Conservation (phyloP, 2,888 invertebrate species). For the Rotaria socialis region DNA sequence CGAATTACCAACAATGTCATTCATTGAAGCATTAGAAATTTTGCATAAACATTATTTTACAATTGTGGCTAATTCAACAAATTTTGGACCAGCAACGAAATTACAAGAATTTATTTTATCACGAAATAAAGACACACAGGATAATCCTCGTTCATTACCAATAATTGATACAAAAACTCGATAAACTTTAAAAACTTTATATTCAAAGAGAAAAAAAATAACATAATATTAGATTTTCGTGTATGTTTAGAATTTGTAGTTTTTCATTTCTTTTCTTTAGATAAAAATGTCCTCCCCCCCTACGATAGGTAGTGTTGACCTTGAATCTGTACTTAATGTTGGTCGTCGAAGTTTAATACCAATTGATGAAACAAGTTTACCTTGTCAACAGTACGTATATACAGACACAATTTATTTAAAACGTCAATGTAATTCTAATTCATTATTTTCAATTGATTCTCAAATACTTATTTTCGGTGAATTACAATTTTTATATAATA, state of each 20-base stretch:
- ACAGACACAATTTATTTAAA: conserved; percentile 8
- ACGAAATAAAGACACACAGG: conserved; percentile 8
- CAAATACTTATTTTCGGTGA: conserved; percentile 11
- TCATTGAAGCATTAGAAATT: conserved; percentile 30
- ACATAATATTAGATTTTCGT: neutral
- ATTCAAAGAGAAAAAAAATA: neutral
- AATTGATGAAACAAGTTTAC: neutral
- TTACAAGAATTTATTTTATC: conserved; percentile 34
- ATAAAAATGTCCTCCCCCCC: neutral
- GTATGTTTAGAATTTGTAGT: neutral
- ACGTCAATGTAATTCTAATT: neutral
- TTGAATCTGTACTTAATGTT: conserved; percentile 15
- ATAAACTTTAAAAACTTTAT: neutral
- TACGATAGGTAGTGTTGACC: neutral
- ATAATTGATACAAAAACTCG: neutral
- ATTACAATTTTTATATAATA: neutral
- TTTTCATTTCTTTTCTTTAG: neutral
- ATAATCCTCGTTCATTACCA: neutral
- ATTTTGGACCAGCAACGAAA: neutral
- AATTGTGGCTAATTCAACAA: conserved; percentile 28
- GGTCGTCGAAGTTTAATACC: neutral
- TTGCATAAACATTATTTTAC: conserved; percentile 32
- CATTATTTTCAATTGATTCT: neutral
- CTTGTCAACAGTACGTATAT: neutral
- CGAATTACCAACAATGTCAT: conserved; percentile 33